These are phyloP conservation scores for Barbus barbus DNA, from an alignment of 2,113 vertebrate genomes.

Conservation along the genomic window DNA sequence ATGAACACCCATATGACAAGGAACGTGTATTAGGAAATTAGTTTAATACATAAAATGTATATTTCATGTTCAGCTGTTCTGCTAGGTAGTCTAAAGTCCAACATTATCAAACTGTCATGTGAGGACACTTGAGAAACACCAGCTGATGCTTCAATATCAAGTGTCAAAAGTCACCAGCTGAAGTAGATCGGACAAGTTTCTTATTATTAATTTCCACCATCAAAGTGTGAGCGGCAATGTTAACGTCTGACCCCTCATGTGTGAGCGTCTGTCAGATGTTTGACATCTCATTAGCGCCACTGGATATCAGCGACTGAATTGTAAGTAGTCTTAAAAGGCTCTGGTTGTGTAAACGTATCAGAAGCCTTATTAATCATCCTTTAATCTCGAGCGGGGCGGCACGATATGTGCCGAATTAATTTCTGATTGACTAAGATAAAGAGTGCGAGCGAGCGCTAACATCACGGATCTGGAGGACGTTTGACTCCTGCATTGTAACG, in stretches of 20 bases:
- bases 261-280: background rate
- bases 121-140: background rate
- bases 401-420: slow-evolving; percentile 10
- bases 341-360: slow-evolving; percentile 40
- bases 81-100: background rate
- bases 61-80: background rate
- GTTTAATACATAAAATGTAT: background rate
- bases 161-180: slow-evolving; percentile 6
- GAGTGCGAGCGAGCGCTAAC: background rate
- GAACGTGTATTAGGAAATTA: background rate
- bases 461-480: slow-evolving; percentile 26
- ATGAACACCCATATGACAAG: background rate
- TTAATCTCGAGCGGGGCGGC: slow-evolving; percentile 28
- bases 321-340: slow-evolving; percentile 31
- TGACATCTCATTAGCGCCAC: background rate
- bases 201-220: background rate
- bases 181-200: slow-evolving; percentile 1
- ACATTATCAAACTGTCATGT: background rate
- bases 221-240: background rate
- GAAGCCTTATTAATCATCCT: slow-evolving; percentile 35
- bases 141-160: background rate
- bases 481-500: background rate
- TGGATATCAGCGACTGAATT: slow-evolving; percentile 1
- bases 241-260: slow-evolving; percentile 15
- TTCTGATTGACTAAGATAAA: slow-evolving; percentile 42